A percentile compares a stretch with the other conserved stretches of the same genome.
phyloP scores from a whole-genome alignment of 2,797 vertebrate genomes.

The Sus cebifrons region DNA sequence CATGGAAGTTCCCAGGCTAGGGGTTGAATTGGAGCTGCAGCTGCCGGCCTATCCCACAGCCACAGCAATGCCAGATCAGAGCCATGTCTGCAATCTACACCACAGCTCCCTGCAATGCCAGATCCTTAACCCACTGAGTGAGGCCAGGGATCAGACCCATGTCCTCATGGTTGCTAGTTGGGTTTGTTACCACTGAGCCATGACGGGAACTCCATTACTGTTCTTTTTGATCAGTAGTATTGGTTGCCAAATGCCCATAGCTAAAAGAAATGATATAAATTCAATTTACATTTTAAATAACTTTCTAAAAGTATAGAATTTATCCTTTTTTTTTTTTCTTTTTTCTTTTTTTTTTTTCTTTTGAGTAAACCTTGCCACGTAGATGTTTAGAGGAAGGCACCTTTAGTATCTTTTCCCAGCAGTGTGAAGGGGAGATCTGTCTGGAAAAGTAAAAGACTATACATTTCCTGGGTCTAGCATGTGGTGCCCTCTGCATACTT shows the following conservation, averaged over 20 bases:
- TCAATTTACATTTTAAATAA: slow-evolving; percentile 54
- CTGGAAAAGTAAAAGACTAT: slow-evolving; percentile 35
- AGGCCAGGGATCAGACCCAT: too few relatives aligned
- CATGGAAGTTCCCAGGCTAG: too few relatives aligned
- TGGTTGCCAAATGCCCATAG: slow-evolving; percentile 30
- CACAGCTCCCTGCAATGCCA: too few relatives aligned
- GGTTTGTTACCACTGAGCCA: too few relatives aligned
- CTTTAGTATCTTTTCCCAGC: slow-evolving; percentile 7
- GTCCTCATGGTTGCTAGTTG: too few relatives aligned
- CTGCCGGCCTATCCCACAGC: too few relatives aligned
- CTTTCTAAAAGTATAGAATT: neutral
- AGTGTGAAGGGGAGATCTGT: neutral
- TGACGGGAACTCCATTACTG: neutral
- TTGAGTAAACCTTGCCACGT: slow-evolving; percentile 3
- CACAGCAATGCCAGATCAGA: too few relatives aligned
- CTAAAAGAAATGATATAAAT: slow-evolving; percentile 32
- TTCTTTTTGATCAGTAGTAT: slow-evolving; percentile 12
- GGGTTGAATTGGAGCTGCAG: too few relatives aligned
- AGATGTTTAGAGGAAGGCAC: neutral
- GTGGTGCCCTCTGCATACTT: slow-evolving; percentile 35
- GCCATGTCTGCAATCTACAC: too few relatives aligned
- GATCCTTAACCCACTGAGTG: too few relatives aligned
- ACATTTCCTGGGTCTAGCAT: slow-evolving; percentile 21
- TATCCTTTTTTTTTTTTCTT: neutral
- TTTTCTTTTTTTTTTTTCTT: neutral